These are phyloP conservation scores for Oxytorus armatus DNA, from an alignment of 2,888 invertebrate species.

Conservation along the genomic window DNA sequence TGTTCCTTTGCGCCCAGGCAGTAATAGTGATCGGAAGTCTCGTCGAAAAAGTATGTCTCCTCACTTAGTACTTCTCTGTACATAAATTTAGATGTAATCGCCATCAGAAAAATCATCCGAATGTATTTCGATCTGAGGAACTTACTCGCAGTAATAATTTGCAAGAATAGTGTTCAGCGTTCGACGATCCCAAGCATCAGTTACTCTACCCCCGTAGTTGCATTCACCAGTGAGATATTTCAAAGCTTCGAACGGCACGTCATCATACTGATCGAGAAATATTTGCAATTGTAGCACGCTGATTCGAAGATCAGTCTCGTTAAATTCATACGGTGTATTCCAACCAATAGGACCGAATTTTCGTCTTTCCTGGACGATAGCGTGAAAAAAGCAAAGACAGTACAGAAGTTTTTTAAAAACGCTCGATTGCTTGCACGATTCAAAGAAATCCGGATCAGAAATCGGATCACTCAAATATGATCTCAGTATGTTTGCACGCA, in stretches of 20 bases:
- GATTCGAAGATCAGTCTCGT: conserved; percentile 96
- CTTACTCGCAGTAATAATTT: conserved; percentile 91
- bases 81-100: conserved; percentile 3
- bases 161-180: conserved; percentile 92
- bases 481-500: conserved; percentile 93
- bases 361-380: conserved; percentile 94
- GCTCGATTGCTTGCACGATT: conserved; percentile 90
- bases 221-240: conserved; percentile 97
- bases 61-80: conserved; percentile 75
- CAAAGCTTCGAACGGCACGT: conserved; percentile 94
- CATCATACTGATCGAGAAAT: conserved; percentile 93
- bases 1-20: conserved; percentile 91
- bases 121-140: conserved; percentile 77
- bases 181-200: conserved; percentile 97
- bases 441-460: conserved; percentile 94
- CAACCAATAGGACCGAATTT: conserved; percentile 97
- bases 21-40: conserved; percentile 86
- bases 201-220: conserved; percentile 98
- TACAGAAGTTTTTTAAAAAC: conserved; percentile 94
- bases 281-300: conserved; percentile 95
- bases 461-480: conserved; percentile 95
- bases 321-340: conserved; percentile 98
- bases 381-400: conserved; percentile 97
- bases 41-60: conserved; percentile 77
- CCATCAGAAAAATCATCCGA: background rate